Base-by-base conservation (phyloP, 2,797 vertebrate genomes). In the Melanotaenia trifasciata region DNA sequence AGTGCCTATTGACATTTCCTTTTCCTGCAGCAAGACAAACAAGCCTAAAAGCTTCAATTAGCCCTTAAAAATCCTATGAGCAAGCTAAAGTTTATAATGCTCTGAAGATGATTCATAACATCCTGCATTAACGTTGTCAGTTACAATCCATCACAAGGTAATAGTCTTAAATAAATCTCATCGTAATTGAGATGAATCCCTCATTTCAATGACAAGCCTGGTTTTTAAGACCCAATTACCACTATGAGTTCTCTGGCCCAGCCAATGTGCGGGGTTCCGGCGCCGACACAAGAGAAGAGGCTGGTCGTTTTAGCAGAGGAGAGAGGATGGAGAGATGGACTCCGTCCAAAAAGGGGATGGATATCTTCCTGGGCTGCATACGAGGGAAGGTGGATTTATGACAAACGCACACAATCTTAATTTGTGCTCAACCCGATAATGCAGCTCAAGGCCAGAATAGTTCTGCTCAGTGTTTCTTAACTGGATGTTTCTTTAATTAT, bases 401-500 rank as follows among this genome's bases (percentile, higher is more conserved):
- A 91, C 83, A 82, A 89, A 88, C 69, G 87, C 93, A 87, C 91
- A 92, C 91, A 91, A 84, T 90, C 89, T 94, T 94, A 92, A 95
- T 95, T 94, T 94, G 94, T 91, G 91, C 92, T 85, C 79, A 56
- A 79, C 68, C 85, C 76, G 89, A 92, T 94, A 92, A 94, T 94
- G 92, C 92, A 92, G 93, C 83, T 87, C 86, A 87, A 86, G 90
- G 93, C 93, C 90, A 90, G 86, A 88, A 92, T 87, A 90, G 89
- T 91, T 93, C 90, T 91, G 87, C 90, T 91, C 90, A 88, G 88
- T 93, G 90, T 91, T 95, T 94, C 93, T 91, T 94, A 93, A 96
- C 94, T 94, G 93, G 93, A 95, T 95, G 93, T 93, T 95, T 95
- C 93, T 94, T 95, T 95, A 93, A 96, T 95, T 95, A 95, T 95